Conservation (phyloP, 2,888 invertebrate genomes). For the Agrochola lychnidis region DNA sequence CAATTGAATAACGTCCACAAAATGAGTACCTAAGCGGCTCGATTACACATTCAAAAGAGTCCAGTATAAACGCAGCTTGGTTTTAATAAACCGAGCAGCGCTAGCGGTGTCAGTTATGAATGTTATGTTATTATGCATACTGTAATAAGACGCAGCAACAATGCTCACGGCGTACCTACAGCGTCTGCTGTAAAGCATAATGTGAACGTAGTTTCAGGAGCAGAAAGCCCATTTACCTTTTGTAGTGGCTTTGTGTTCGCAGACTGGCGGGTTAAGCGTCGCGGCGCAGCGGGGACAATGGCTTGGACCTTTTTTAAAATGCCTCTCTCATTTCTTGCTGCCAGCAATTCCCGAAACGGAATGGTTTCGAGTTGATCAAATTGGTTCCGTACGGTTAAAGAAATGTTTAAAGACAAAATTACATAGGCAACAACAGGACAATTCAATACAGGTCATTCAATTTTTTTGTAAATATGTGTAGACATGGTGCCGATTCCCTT, state of each 20-base stretch:
- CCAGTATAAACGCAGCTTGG: constrained; percentile 71
- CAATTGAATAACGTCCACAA: constrained; percentile 68
- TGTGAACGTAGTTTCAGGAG: constrained; percentile 81
- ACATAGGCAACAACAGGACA: too few relatives aligned
- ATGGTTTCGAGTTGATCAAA: constrained; percentile 76
- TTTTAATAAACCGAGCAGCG: constrained; percentile 81
- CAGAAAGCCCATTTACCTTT: constrained; percentile 86
- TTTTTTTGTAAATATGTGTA: too few relatives aligned
- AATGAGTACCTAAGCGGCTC: constrained; percentile 75
- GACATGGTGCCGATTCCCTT: too few relatives aligned
- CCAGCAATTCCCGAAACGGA: constrained; percentile 77
- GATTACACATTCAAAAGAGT: constrained; percentile 80
- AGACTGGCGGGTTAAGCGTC: constrained; percentile 85
- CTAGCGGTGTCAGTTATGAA: constrained; percentile 81
- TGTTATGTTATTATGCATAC: constrained; percentile 82
- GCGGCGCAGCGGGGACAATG: constrained; percentile 81
- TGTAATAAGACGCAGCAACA: constrained; percentile 80
- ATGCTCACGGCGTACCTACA: constrained; percentile 72
- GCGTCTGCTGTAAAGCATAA: constrained; percentile 80
- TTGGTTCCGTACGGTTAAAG: constrained; percentile 69
- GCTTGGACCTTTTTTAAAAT: constrained; percentile 83
- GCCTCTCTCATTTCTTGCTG: constrained; percentile 76
- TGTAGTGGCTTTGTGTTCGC: constrained; percentile 85
- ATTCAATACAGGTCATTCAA: too few relatives aligned
- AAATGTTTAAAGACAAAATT: constrained; percentile 66